A percentile compares a stretch with the other conserved stretches of the same genome.
Evolutionary conservation across 2,113 vertebrate genomes (phyloP).

Genomic region (Hucho hucho): DNA sequence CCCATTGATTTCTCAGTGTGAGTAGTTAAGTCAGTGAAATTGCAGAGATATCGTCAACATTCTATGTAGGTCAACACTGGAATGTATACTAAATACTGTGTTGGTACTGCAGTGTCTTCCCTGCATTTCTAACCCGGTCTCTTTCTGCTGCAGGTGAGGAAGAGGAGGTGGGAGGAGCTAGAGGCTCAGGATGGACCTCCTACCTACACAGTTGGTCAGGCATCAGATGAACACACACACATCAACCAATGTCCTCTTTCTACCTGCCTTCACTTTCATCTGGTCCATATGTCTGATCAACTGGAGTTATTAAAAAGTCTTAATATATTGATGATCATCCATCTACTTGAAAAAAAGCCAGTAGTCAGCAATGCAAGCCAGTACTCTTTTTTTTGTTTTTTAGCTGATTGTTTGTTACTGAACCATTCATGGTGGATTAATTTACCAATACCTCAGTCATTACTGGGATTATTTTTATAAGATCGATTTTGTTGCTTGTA

Average conservation of each 20-base stretch:
- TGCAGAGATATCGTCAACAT: too few species aligned
- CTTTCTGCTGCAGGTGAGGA: conserved; percentile 81
- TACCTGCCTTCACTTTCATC: conserved; percentile 16
- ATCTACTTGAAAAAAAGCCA: conserved; percentile 10
- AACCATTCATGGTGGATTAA: conserved; percentile 12
- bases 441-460: background rate
- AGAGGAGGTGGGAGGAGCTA: conserved; percentile 76
- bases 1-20: too few species aligned
- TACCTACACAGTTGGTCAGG: conserved; percentile 99
- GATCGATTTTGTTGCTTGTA: background rate
- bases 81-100: too few species aligned
- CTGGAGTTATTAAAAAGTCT: conserved; percentile 21
- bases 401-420: background rate
- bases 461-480: background rate
- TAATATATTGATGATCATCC: conserved; percentile 6
- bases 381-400: background rate
- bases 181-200: conserved; percentile 88
- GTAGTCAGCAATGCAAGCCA: background rate
- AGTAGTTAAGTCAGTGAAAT: too few species aligned
- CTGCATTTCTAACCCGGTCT: background rate
- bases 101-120: too few species aligned
- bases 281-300: conserved; percentile 42
- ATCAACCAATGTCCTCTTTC: background rate
- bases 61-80: too few species aligned
- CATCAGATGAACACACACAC: conserved; percentile 77